These are phyloP conservation scores for Caradrina kadenii DNA, from an alignment of 2,888 invertebrate species.

Conservation along the genomic window DNA sequence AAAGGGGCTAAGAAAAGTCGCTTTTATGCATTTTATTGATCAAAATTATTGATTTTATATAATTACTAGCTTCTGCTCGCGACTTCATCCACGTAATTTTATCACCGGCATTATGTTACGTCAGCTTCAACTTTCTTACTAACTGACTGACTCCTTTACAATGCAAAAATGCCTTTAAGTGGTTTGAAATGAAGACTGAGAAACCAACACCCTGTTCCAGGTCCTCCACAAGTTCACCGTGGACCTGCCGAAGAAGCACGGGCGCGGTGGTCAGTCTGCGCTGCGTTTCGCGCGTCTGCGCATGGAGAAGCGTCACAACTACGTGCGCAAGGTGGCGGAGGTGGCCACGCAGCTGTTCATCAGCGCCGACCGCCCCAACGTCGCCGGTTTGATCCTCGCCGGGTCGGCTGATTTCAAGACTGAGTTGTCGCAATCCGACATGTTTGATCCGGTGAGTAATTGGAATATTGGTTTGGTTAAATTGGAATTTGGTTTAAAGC, in stretches of 20 bases:
- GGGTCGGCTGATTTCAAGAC: conserved; percentile 99
- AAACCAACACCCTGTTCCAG: conserved; percentile 74
- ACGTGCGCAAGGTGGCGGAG: conserved; percentile 97
- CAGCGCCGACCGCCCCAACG: conserved; percentile 99
- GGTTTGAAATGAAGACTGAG: too few relatives aligned
- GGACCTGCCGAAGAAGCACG: conserved; percentile 99
- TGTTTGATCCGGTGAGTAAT: conserved; percentile 98
- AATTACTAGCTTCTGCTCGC: too few relatives aligned
- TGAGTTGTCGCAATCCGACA: conserved; percentile 99
- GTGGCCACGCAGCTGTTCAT: conserved; percentile 98
- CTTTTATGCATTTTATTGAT: too few relatives aligned
- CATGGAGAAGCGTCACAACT: conserved; percentile 99
- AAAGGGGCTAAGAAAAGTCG: too few relatives aligned
- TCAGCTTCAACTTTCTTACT: too few relatives aligned
- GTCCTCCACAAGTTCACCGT: conserved; percentile 99
- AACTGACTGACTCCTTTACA: too few relatives aligned
- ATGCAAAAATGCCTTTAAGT: too few relatives aligned
- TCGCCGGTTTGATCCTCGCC: conserved; percentile 99
- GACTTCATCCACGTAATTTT: too few relatives aligned
- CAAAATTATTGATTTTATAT: too few relatives aligned
- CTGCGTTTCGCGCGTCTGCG: conserved; percentile 99
- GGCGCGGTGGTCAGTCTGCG: conserved; percentile 99
- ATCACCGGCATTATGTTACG: too few relatives aligned
- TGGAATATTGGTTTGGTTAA: too few relatives aligned
- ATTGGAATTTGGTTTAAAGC: too few relatives aligned